Evolutionary conservation across 2,113 vertebrate genomes (phyloP).

Genomic region (Sylvia atricapilla): DNA sequence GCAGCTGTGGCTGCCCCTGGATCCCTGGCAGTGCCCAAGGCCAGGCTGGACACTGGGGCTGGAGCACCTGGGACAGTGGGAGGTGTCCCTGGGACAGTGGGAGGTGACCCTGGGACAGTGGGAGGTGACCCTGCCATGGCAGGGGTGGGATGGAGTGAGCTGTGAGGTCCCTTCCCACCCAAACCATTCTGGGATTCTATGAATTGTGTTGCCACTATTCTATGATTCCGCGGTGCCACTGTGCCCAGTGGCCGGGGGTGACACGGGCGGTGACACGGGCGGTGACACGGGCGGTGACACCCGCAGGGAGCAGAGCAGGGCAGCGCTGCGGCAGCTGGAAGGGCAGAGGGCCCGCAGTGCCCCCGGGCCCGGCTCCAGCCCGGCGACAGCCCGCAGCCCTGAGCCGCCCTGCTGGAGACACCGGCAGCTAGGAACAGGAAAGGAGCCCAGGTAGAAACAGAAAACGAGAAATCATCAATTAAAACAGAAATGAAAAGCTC

Average conservation of each 20-base stretch:
- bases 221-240: too few species aligned
- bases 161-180: background rate
- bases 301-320: too few species aligned
- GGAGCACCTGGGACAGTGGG: rapidly evolving
- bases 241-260: background rate
- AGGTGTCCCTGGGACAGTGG: background rate
- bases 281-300: too few species aligned
- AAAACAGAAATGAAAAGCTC: slow-evolving; percentile 2
- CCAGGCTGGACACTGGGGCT: background rate
- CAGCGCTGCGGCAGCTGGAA: too few species aligned
- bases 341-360: too few species aligned
- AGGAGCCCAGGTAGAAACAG: background rate
- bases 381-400: background rate
- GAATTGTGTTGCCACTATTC: too few species aligned
- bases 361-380: background rate
- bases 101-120: background rate
- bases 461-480: background rate
- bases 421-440: background rate
- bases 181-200: background rate
- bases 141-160: background rate
- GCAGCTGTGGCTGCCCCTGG: background rate
- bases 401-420: background rate
- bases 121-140: background rate
- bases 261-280: too few species aligned
- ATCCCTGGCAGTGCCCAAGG: background rate